A percentile compares a stretch with the other conserved stretches of the same genome.
These are phyloP conservation scores for Cephus runcator DNA, from an alignment of 2,888 invertebrate species.

Conservation along the genomic window DNA sequence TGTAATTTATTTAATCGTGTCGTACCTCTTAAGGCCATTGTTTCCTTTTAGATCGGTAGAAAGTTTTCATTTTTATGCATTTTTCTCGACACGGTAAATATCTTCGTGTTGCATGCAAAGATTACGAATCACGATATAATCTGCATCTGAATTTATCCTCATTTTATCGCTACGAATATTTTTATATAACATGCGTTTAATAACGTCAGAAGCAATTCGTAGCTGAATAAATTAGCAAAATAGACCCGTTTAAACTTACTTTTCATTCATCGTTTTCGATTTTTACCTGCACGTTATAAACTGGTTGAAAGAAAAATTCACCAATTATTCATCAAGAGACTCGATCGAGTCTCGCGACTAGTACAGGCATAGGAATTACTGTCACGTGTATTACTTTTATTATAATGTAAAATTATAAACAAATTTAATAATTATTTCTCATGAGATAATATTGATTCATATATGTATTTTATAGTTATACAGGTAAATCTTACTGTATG, in stretches of 20 bases:
- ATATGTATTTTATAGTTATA: not conserved
- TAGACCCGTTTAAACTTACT: not conserved
- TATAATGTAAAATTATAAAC: not conserved
- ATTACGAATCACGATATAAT: not conserved
- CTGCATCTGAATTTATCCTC: not conserved
- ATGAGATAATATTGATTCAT: not conserved
- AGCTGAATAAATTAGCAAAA: not conserved
- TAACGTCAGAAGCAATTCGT: not conserved
- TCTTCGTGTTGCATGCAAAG: not conserved
- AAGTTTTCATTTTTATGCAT: not conserved
- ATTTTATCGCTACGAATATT: not conserved
- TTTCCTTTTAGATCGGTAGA: not conserved
- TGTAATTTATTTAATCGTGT: not conserved
- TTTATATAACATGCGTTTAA: not conserved
- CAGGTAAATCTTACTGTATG: not conserved
- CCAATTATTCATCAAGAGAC: not conserved
- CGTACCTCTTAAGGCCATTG: not conserved
- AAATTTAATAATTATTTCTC: not conserved
- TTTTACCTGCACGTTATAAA: not conserved
- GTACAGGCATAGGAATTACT: not conserved
- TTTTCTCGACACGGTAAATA: not conserved
- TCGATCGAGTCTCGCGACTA: too few relatives aligned
- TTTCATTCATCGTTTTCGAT: not conserved
- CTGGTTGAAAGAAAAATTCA: not conserved
- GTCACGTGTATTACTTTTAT: not conserved